Base-by-base conservation (phyloP, 2,888 invertebrate genomes). In the Mallateleia sp. region DNA sequence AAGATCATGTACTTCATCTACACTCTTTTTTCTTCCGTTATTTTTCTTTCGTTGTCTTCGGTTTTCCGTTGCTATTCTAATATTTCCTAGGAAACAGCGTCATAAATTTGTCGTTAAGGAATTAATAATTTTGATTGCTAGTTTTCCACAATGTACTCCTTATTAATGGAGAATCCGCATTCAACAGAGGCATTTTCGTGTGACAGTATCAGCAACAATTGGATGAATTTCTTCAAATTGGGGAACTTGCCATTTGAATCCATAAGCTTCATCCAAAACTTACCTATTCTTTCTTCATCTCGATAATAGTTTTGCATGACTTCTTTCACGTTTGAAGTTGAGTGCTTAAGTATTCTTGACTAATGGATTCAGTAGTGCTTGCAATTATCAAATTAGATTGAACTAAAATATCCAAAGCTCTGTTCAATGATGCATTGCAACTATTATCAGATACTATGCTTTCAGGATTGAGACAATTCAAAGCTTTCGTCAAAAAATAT, bases 401-500 rank as follows among this genome's bases (percentile, higher is more conserved):
- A 38, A 69, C 69, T 2, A 60, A 69, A 14, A 20, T 28, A 24
- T 71, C 54, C 8, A 80, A 38, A 38, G 54, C 22, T 22, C 24
- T 7, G 34, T 28, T 58, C 38, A 79, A 8, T 14, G 47, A 24
- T 3, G 69, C 34, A n/a, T 42, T 22, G 9, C 8, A 14, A 25
- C 1, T 11, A 54, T 24, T 14, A 14, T 22, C 15, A 15, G 32
- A 58, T 15, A 6, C 1, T n/a, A 28, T 25, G 6, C 20, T 58
- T n/a, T 69, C 64, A 11, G 85, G 80, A 50, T 81, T 32, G 9
- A 81, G 45, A 47, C 80, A 75, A 0, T 56, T n/a, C 11, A 74
- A 15, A 24, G 28, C 9, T 62, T 60, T 67, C 18, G 75, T 64
- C 18, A 75, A 9, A 7, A 3, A 3, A 24, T 75, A 74, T n/a